These are phyloP conservation scores for Cremastinae sp. DNA, from an alignment of 2,888 invertebrate genomes.

Conservation along the genomic window DNA sequence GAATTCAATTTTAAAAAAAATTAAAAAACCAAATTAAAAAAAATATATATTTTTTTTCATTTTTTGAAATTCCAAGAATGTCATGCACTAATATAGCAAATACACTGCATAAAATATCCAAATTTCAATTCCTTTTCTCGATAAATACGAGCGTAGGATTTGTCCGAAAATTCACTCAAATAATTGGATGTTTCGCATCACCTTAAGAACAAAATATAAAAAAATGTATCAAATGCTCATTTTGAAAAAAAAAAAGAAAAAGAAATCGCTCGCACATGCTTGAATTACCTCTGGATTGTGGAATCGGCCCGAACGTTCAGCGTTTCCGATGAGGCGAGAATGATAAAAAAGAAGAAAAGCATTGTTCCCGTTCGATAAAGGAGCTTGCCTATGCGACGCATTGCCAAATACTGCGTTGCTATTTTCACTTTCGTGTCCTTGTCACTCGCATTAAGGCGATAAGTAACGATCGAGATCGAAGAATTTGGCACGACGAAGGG, in stretches of 20 bases:
- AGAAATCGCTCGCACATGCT: background rate
- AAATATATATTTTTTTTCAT: no score
- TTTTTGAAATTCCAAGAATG: no score
- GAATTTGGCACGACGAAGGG: slow-evolving; percentile 1
- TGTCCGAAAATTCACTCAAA: no score
- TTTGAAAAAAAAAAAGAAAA: background rate
- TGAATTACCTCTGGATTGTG: slow-evolving; percentile 54
- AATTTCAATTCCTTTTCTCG: no score
- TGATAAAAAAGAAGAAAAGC: slow-evolving; percentile 33
- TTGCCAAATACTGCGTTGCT: slow-evolving; percentile 48
- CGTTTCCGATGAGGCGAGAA: slow-evolving; percentile 21
- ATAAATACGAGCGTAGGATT: no score
- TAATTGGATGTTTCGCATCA: no score
- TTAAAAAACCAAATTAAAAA: no score
- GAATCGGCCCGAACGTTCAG: slow-evolving; percentile 27
- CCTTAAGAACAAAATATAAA: no score
- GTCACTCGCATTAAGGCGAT: slow-evolving; percentile 36
- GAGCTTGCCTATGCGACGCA: slow-evolving; percentile 55
- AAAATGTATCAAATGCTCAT: background rate
- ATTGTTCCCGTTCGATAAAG: slow-evolving; percentile 33
- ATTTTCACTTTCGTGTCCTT: slow-evolving; percentile 34
- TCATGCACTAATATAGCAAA: no score
- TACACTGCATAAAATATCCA: no score
- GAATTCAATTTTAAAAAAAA: no score
- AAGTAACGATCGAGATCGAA: background rate